A percentile compares a stretch with the other conserved stretches of the same genome.
phyloP scores from a whole-genome alignment of 2,113 vertebrate genomes.

The Ictidomys tridecemlineatus region DNA sequence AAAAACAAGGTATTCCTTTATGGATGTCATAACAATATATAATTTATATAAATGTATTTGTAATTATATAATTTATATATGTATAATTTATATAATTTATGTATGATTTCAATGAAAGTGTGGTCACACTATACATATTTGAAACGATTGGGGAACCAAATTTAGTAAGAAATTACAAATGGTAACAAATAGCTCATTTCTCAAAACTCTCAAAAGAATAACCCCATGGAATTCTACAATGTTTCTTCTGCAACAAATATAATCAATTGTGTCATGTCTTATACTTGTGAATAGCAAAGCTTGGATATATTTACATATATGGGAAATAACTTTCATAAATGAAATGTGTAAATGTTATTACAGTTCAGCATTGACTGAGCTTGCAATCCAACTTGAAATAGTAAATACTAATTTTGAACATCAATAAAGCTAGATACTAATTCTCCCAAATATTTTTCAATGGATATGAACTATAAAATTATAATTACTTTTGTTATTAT shows the following conservation, averaged over 20 bases:
- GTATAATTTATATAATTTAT: background rate
- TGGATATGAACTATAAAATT: background rate
- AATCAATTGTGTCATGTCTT: background rate
- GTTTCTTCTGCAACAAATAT: background rate
- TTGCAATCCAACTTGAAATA: background rate
- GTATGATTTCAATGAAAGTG: background rate
- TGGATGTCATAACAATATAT: too few species aligned
- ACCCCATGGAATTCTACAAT: background rate
- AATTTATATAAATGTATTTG: too few species aligned
- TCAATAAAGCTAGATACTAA: background rate
- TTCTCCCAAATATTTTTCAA: background rate
- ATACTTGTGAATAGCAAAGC: background rate
- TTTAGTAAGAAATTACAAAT: background rate
- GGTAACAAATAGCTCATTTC: background rate
- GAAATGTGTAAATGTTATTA: background rate
- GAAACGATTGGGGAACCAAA: background rate
- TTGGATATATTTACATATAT: background rate
- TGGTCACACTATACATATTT: background rate
- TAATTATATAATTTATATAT: background rate
- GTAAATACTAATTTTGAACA: background rate
- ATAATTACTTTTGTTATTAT: too few species aligned
- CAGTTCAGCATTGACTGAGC: background rate
- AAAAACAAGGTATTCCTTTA: background rate
- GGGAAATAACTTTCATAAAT: background rate
- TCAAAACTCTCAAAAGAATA: background rate